Percentiles rank a stretch among this genome's conserved stretches.
These are phyloP conservation scores for Argyresthia goedartella DNA, from an alignment of 2,888 invertebrate genomes.

Conservation along the genomic window DNA sequence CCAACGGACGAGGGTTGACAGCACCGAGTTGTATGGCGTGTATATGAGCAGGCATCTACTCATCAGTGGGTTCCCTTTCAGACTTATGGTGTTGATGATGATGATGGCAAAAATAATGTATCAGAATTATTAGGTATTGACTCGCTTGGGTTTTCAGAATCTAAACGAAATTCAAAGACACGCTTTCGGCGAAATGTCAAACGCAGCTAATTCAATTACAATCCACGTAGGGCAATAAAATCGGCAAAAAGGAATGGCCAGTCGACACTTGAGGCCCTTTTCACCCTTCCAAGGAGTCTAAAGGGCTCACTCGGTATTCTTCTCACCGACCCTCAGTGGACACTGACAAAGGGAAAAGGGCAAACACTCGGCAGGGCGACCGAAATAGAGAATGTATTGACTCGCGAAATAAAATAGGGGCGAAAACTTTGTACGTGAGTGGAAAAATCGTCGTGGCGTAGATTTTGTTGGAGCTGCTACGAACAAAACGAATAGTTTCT, in stretches of 20 bases:
- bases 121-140: no score
- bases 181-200: constrained; percentile 15
- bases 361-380: constrained; percentile 53
- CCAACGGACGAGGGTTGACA: no score
- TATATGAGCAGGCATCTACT: no score
- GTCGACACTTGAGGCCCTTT: constrained; percentile 41
- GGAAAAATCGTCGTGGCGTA: constrained; percentile 26
- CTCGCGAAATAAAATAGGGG: constrained; percentile 67
- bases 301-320: constrained; percentile 59
- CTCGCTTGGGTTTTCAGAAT: no score
- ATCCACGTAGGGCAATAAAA: constrained; percentile 54
- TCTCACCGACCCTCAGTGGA: constrained; percentile 44
- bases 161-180: no score
- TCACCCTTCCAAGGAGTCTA: constrained; percentile 12
- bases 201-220: constrained; percentile 44
- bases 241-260: constrained; percentile 40
- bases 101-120: no score
- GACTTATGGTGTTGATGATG: no score
- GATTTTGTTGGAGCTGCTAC: constrained; percentile 29
- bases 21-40: no score
- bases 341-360: constrained; percentile 49
- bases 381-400: constrained; percentile 66
- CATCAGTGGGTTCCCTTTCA: no score
- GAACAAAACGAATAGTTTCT: no score
- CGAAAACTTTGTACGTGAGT: constrained; percentile 31